Percentiles rank a stretch among this genome's conserved stretches.
phyloP scores from a whole-genome alignment of 2,797 vertebrate genomes.

The Clarias laeviceps region DNA sequence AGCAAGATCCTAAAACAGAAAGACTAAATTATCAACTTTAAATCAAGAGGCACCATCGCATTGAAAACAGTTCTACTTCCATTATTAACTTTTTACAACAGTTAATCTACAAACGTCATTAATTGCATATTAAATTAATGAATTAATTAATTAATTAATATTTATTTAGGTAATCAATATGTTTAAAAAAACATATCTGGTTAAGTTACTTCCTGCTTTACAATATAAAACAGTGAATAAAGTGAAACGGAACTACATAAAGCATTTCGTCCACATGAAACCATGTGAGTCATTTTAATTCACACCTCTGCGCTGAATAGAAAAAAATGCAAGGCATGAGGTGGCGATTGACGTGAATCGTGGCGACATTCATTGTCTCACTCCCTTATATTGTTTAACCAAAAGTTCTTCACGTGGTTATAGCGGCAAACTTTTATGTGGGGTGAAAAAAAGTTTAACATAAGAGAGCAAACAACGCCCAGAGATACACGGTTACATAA shows the following conservation, averaged over 20 bases:
- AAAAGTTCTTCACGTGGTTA: constrained; percentile 13
- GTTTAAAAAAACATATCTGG: background rate
- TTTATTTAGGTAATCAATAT: background rate
- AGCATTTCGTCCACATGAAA: background rate
- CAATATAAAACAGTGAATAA: background rate
- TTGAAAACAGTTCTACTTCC: background rate
- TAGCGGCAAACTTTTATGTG: constrained; percentile 27
- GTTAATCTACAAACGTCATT: background rate
- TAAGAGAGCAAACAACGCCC: constrained; percentile 43
- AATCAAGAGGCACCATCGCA: background rate
- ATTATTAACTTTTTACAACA: background rate
- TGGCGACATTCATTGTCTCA: background rate
- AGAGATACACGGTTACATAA: constrained; percentile 54
- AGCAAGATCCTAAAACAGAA: constrained; percentile 78
- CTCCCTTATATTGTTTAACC: constrained; percentile 30
- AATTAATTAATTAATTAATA: too few relatives aligned
- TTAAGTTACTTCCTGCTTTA: background rate
- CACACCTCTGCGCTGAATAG: background rate
- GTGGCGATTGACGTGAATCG: background rate
- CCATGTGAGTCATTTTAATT: background rate
- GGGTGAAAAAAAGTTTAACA: constrained; percentile 20
- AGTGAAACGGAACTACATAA: background rate
- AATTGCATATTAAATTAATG: background rate
- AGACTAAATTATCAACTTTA: background rate
- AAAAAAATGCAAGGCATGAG: constrained; percentile 2